A percentile compares a stretch with the other conserved stretches of the same genome.
These are phyloP conservation scores for Entomobrya proxima DNA, from an alignment of 2,888 invertebrate species.

Conservation along the genomic window DNA sequence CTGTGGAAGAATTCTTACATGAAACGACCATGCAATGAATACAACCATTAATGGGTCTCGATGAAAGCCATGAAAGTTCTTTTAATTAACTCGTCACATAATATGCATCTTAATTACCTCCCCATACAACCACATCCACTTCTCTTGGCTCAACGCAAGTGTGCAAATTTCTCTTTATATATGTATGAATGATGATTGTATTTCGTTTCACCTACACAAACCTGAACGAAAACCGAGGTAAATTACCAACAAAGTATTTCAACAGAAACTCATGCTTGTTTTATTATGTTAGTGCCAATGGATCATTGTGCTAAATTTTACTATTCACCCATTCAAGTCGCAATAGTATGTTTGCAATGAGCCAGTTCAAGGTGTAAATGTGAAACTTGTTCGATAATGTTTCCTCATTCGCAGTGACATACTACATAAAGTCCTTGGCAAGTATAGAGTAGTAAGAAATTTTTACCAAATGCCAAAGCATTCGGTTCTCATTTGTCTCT, in stretches of 20 bases:
- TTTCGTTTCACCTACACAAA: not conserved
- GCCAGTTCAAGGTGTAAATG: not conserved
- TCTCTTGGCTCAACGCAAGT: not conserved
- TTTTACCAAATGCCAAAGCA: not conserved
- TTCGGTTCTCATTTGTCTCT: too few species aligned
- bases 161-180: not conserved
- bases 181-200: not conserved
- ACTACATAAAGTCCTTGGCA: not conserved
- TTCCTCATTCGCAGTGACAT: not conserved
- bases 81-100: conserved; percentile 62
- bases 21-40: not conserved
- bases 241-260: conserved; percentile 34
- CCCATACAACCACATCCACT: not conserved
- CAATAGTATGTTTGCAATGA: not conserved
- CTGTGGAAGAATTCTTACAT: not conserved
- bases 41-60: not conserved
- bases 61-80: conserved; percentile 30
- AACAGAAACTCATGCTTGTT: not conserved
- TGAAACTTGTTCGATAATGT: too few species aligned
- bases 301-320: conserved; percentile 48
- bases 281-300: not conserved
- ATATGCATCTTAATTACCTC: conserved; percentile 51
- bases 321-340: conserved; percentile 1
- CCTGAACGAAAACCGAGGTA: conserved; percentile 32
- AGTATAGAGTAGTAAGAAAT: too few species aligned